These are phyloP conservation scores for Miichthys miiuy DNA, from an alignment of 2,797 vertebrate genomes.

Conservation along the genomic window DNA sequence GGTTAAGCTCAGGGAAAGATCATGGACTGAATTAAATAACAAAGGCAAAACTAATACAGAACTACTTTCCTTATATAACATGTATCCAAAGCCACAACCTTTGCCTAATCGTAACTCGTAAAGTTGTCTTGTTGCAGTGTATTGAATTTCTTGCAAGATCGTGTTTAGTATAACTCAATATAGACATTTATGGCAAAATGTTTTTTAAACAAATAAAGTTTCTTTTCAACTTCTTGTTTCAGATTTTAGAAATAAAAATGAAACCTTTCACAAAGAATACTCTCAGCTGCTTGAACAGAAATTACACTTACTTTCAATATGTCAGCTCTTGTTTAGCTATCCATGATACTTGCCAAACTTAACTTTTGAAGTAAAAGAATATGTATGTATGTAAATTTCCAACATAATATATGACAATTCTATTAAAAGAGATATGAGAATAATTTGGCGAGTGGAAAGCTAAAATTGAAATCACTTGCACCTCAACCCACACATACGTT, in stretches of 20 bases:
- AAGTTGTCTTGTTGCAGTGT: no score
- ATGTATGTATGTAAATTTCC: conserved; percentile 11
- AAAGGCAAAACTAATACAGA: no score
- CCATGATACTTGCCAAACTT: conserved; percentile 36
- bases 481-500: conserved; percentile 13
- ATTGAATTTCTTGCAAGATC: background rate
- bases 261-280: background rate
- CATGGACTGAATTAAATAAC: no score
- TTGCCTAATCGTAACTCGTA: no score
- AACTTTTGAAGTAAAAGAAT: conserved; percentile 31
- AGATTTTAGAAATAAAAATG: background rate
- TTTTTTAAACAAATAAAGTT: background rate
- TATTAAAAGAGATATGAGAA: conserved; percentile 45
- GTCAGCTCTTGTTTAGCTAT: conserved; percentile 20
- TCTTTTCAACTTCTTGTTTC: background rate
- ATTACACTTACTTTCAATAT: conserved; percentile 13
- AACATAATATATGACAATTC: conserved; percentile 13
- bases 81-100: no score
- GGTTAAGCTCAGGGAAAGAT: no score
- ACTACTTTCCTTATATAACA: no score
- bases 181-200: background rate
- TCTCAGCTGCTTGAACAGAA: conserved; percentile 13
- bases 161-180: background rate
- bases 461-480: conserved; percentile 31
- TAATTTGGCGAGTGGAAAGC: conserved; percentile 29